Evolutionary conservation across 2,797 vertebrate genomes (phyloP), one percentile per base, ranked within the genome.

Genomic region (Dendrocincla tyrannina): DNA sequence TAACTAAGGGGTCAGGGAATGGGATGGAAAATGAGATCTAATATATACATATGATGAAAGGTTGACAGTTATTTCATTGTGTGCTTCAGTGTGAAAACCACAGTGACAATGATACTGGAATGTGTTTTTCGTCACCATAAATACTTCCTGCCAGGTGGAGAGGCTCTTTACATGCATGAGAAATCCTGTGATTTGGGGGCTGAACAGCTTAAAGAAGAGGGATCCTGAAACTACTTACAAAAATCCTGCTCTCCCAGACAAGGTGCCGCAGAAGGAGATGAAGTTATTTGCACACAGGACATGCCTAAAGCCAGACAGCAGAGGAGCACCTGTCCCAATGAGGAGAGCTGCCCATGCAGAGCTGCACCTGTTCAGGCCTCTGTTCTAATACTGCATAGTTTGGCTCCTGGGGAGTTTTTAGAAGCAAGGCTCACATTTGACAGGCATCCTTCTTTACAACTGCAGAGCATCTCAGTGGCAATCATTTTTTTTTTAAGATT

Each of bases 181-280:
- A 91, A 95, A 81, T 81, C 59, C 91, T 63, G 50, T 68, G 39
- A 73, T 69, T 73, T 90, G 52, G 59, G 80, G 88, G 30, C 69
- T 72, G 55, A 70, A 81, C 42, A 78, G 16, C 28, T 55, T 88
- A 58, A 49, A 91, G 72, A 76, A 30, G 25, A 80, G 0, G 1
- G 35, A 41, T 55, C 62, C 55, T 74, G 85, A 95, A 94, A 95
- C 42, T 69, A 24, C 76, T 68, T 42, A 12, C 14, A 88, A 89
- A 96, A 96, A 94, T 89, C 91, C 76, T 67, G 73, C 76, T 94
- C 82, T 96, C 59, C 89, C 66, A 86, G 91, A 86, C 44, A 73
- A 84, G 83, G 58, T 86, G 39, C 10, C 3, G 68, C 89, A 91
- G 78, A 63, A 80, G 59, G 33, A 91, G 72, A 39, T 55, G 52